A percentile compares a stretch with the other conserved stretches of the same genome.
phyloP scores from a whole-genome alignment of 2,888 invertebrate species.

The Platypus cylindrus region DNA sequence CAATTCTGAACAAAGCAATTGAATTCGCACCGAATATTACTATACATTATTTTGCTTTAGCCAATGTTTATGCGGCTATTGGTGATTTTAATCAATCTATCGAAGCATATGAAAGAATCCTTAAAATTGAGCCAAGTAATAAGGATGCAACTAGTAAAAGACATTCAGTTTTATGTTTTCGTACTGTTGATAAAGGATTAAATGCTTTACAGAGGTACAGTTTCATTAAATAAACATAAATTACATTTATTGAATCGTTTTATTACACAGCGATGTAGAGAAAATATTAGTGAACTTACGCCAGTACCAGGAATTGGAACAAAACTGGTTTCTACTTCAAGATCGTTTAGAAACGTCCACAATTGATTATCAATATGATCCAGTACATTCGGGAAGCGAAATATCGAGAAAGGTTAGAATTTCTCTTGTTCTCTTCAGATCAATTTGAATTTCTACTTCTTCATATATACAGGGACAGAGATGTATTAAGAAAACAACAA shows the following conservation, averaged over 20 bases:
- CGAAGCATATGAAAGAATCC: slow-evolving; percentile 50
- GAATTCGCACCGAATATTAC: slow-evolving; percentile 53
- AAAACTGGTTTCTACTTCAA: slow-evolving; percentile 45
- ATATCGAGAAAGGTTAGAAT: slow-evolving; percentile 12
- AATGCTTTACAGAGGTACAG: slow-evolving; percentile 49
- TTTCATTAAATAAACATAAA: too few species aligned
- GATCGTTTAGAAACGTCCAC: slow-evolving; percentile 44
- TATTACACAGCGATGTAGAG: slow-evolving; percentile 47
- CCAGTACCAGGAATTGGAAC: slow-evolving; percentile 49
- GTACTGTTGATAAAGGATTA: slow-evolving; percentile 40
- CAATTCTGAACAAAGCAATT: slow-evolving; percentile 57
- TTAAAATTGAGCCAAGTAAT: slow-evolving; percentile 50
- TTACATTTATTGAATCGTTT: too few species aligned
- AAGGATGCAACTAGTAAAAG: slow-evolving; percentile 48
- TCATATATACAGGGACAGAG: slow-evolving; percentile 26
- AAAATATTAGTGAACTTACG: slow-evolving; percentile 48
- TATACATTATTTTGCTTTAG: slow-evolving; percentile 54
- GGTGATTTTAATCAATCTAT: slow-evolving; percentile 61
- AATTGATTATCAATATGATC: slow-evolving; percentile 31
- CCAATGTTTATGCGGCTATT: slow-evolving; percentile 57
- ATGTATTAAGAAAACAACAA: slow-evolving; percentile 32
- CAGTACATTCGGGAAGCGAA: slow-evolving; percentile 25
- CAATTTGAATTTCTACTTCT: neutral
- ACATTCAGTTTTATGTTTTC: slow-evolving; percentile 55
- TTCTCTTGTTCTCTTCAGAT: neutral